Percentiles rank a stretch among this genome's conserved stretches.
These are phyloP conservation scores for Ciconia nigra DNA, from an alignment of 2,797 vertebrate species.

Conservation along the genomic window DNA sequence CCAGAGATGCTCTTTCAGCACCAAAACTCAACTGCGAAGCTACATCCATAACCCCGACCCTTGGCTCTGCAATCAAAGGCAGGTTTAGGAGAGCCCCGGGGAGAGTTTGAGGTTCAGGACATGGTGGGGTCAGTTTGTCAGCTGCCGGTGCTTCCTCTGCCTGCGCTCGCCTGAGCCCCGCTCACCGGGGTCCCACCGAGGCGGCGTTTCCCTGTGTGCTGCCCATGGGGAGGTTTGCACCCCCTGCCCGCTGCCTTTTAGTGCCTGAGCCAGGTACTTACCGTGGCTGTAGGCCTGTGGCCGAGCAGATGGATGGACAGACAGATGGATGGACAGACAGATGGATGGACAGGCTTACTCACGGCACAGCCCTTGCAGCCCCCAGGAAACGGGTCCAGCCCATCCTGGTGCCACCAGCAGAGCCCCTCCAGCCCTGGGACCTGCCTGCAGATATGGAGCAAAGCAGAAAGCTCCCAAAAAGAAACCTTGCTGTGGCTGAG, in stretches of 20 bases:
- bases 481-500: fast-evolving
- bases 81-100: fast-evolving
- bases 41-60: fast-evolving
- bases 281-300: fast-evolving
- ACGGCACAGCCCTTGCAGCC: neutral
- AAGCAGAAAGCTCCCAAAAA: neutral
- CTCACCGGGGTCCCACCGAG: fast-evolving
- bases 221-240: neutral
- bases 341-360: neutral
- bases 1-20: neutral
- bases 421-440: neutral
- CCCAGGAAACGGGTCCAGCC: neutral
- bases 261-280: neutral
- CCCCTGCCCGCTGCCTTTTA: neutral
- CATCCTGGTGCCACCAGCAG: neutral
- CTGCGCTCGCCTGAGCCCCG: fast-evolving
- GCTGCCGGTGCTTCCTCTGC: neutral
- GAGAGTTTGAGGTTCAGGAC: neutral
- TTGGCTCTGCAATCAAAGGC: neutral
- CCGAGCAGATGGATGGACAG: neutral
- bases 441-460: neutral
- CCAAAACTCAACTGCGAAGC: fast-evolving
- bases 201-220: fast-evolving
- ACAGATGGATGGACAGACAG: neutral
- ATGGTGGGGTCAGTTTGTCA: fast-evolving